Conservation (phyloP, 2,797 vertebrate species). For the Moxostoma hubbsi region DNA sequence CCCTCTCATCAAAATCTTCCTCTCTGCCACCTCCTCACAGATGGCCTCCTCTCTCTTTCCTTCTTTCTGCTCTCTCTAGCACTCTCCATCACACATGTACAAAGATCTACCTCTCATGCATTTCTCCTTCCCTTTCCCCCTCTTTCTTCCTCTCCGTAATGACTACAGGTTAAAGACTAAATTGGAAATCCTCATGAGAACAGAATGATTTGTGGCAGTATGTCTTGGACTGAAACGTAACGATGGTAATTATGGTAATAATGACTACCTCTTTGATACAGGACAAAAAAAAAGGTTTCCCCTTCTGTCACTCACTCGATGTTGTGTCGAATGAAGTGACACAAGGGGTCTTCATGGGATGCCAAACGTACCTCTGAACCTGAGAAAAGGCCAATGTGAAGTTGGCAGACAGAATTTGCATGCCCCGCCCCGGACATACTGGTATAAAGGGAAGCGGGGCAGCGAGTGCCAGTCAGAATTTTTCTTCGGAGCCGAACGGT, state of each 20-base stretch:
- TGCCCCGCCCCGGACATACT: too few relatives aligned
- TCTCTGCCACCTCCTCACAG: constrained; percentile 33
- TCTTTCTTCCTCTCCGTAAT: constrained; percentile 3
- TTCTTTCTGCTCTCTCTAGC: neutral
- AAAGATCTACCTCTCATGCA: neutral
- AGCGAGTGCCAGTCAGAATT: too few relatives aligned
- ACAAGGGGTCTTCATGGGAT: too few relatives aligned
- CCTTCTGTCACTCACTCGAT: too few relatives aligned
- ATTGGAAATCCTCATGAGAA: constrained; percentile 31
- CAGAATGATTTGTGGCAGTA: constrained; percentile 22
- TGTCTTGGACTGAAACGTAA: constrained; percentile 10
- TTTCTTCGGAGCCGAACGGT: too few relatives aligned
- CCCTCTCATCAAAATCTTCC: constrained; percentile 33
- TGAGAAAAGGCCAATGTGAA: too few relatives aligned
- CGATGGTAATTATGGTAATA: constrained; percentile 23
- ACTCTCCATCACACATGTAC: constrained; percentile 1
- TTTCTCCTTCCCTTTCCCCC: neutral
- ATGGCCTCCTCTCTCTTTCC: constrained; percentile 24
- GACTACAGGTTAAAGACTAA: constrained; percentile 39
- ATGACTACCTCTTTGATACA: constrained; percentile 17
- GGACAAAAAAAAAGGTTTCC: constrained; percentile 10
- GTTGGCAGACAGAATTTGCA: too few relatives aligned
- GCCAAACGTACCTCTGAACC: too few relatives aligned
- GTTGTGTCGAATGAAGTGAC: too few relatives aligned
- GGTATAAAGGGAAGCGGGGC: too few relatives aligned